phyloP scores from a whole-genome alignment of 2,888 invertebrate genomes.

The Heliconius erato region DNA sequence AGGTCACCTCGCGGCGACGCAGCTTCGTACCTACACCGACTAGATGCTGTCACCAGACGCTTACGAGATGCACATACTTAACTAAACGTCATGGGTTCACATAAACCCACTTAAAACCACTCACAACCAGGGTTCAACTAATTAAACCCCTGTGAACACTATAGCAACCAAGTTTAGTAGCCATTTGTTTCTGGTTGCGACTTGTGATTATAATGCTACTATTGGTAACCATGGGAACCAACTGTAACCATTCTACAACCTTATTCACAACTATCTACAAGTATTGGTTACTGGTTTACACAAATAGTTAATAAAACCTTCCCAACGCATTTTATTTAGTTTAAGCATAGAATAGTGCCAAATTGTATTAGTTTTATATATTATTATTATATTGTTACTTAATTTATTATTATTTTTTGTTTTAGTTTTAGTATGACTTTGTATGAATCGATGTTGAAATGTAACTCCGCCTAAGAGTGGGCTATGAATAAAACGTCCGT shows the following conservation, averaged over 20 bases:
- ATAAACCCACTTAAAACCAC: not conserved
- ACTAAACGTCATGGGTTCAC: slow-evolving; percentile 8
- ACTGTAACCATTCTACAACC: not conserved
- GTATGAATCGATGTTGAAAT: slow-evolving; percentile 57
- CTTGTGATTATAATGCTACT: not conserved
- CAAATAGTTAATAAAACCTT: slow-evolving; percentile 11
- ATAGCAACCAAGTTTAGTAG: not conserved
- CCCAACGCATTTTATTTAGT: slow-evolving; percentile 62
- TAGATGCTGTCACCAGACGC: slow-evolving; percentile 71
- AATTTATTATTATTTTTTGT: slow-evolving; percentile 73
- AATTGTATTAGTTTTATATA: slow-evolving; percentile 64
- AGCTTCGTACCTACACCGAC: slow-evolving; percentile 68
- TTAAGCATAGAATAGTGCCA: slow-evolving; percentile 80
- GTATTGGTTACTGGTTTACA: not conserved
- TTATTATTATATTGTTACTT: slow-evolving; percentile 70
- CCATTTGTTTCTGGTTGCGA: not conserved
- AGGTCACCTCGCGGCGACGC: slow-evolving; percentile 56
- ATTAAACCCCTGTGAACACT: not conserved
- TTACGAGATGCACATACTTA: slow-evolving; percentile 65
- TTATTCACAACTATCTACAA: not conserved
- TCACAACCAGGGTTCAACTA: not conserved
- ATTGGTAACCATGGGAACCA: not conserved
- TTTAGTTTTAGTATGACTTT: slow-evolving; percentile 43
- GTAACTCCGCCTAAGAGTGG: slow-evolving; percentile 72
- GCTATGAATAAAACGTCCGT: slow-evolving; percentile 56